Base-by-base conservation (phyloP, 2,888 invertebrate genomes). In the Drosophila austrosaltans region DNA sequence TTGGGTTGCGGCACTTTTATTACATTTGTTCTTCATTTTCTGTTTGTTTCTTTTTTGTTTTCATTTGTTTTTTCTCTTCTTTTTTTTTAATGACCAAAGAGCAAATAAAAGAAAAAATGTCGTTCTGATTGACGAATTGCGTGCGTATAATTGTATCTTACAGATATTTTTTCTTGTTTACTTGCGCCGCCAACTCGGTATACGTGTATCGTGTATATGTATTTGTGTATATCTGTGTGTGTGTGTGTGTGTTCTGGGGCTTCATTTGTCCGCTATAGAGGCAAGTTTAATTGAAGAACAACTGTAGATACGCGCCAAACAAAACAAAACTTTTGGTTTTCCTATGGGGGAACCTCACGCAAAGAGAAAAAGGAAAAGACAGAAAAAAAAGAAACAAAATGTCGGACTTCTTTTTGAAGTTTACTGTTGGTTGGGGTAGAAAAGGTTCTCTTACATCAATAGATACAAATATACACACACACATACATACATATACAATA, bases 41-140 rank as follows among this genome's bases (percentile, higher is more conserved):
- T 60, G 63, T 59, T 60, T 67, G 56, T 62, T 64, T 36, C 53
- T 62, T 64, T 36, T 59, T 64, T 36, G 28, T 28, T 28, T 28
- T 59, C 59, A 32, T 63, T 65, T 68, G 64, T 53, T 16, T 75
- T 64, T 28, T 65, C 36, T 54, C 44, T 53, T 12, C 56, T 56
- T 58, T 44, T 67, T 72, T 76, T 82, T 76, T 89, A 85, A 88
- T 79, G 89, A 75, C 81, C 76, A 68, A 66, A 78, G 79, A 83
- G 87, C 87, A 83, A 88, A 89, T 88, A 87, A 87, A 89, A 82
- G 83, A 89, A 90, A 89, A 89, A 90, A 89, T 91, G 90, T 90
- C 87, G 87, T 87, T 90, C 89, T 92, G 91, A 92, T 92, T 91
- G 92, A 91, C 90, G 89, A 86, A 91, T 92, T 89, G 92, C 92